Conservation (phyloP, 2,113 vertebrate species). For the Cyanoliseus patagonus region DNA sequence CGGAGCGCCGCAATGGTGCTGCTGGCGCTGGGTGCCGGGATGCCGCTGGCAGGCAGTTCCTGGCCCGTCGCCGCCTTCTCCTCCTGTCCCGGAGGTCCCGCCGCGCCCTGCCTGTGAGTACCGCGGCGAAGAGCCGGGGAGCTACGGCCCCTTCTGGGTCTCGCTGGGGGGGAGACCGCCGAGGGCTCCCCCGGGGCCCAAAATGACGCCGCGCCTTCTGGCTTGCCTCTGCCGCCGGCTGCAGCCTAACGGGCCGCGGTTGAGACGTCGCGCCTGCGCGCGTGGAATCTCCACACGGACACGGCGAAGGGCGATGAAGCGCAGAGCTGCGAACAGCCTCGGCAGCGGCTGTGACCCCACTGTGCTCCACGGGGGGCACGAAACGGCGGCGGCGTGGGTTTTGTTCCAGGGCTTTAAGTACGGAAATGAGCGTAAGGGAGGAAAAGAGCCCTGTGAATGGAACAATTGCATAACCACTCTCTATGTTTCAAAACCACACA, state of each 20-base stretch:
- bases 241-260: neutral
- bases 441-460: too few species aligned
- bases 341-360: neutral
- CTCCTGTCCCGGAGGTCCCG: conserved; percentile 69
- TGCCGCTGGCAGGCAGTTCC: conserved; percentile 33
- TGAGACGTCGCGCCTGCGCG: neutral
- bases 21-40: neutral
- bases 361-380: rapidly evolving
- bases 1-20: neutral
- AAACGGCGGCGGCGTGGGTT: rapidly evolving
- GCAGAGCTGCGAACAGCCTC: neutral
- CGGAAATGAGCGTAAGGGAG: neutral
- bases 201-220: neutral
- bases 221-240: neutral
- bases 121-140: neutral
- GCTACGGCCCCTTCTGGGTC: neutral
- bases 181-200: neutral
- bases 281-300: rapidly evolving
- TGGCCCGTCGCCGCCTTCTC: neutral
- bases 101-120: conserved; percentile 77
- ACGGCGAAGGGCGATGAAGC: rapidly evolving
- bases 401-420: rapidly evolving
- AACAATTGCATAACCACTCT: neutral
- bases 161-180: neutral
- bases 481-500: rapidly evolving